These are phyloP conservation scores for Battus philenor DNA, from an alignment of 1,140 invertebrate genomes.

Conservation along the genomic window DNA sequence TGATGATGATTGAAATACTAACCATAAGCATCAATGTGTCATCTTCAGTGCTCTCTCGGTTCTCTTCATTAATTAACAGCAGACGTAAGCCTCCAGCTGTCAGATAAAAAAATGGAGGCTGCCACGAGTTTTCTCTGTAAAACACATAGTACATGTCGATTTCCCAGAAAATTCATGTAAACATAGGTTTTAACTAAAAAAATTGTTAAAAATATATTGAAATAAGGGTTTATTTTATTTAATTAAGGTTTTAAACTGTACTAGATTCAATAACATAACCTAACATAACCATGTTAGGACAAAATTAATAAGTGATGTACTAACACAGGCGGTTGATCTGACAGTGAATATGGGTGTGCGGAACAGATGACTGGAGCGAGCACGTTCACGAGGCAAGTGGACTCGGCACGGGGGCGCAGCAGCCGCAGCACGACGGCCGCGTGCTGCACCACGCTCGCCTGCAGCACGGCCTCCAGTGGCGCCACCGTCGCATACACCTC, in stretches of 20 bases:
- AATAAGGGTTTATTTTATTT: too few relatives aligned
- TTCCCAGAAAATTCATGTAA: background rate
- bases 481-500: constrained; percentile 50
- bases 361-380: too few relatives aligned
- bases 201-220: too few relatives aligned
- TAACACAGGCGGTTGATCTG: too few relatives aligned
- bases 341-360: too few relatives aligned
- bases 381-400: constrained; percentile 26
- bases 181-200: too few relatives aligned
- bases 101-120: constrained; percentile 48
- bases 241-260: too few relatives aligned
- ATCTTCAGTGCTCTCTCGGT: constrained; percentile 22
- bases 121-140: constrained; percentile 22
- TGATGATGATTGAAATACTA: too few relatives aligned
- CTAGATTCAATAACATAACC: too few relatives aligned
- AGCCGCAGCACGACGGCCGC: constrained; percentile 21
- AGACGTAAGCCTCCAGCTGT: constrained; percentile 43
- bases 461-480: constrained; percentile 42
- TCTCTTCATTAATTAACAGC: constrained; percentile 28
- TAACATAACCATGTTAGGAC: too few relatives aligned
- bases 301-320: too few relatives aligned
- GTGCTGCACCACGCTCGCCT: constrained; percentile 33
- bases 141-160: background rate
- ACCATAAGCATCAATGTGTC: constrained; percentile 45
- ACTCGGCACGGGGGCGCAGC: constrained; percentile 23